Percentiles rank a stretch among this genome's conserved stretches.
phyloP scores from a whole-genome alignment of 2,113 vertebrate genomes.

The Leucoraja erinaceus region DNA sequence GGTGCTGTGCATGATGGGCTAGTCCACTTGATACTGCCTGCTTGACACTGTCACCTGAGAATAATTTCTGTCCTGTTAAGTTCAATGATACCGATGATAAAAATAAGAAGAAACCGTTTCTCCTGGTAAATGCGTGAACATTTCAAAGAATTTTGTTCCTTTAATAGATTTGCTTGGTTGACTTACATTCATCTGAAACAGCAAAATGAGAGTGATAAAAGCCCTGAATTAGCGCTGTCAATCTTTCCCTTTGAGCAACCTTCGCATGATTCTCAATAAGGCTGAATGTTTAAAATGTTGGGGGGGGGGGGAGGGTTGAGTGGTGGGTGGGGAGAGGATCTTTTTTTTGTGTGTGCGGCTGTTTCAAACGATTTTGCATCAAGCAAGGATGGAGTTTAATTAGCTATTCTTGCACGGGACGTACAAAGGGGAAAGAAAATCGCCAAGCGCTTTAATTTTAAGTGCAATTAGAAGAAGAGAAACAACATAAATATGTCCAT shows the following conservation, averaged over 20 bases:
- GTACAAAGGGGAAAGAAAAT: not conserved
- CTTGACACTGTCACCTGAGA: too few relatives aligned
- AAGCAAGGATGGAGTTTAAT: not conserved
- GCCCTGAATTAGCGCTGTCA: slow-evolving; percentile 9
- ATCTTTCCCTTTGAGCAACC: slow-evolving; percentile 12
- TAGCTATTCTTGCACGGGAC: slow-evolving; percentile 19
- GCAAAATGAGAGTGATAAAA: not conserved
- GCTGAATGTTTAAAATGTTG: slow-evolving; percentile 27
- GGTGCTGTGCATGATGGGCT: too few relatives aligned
- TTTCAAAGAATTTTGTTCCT: not conserved
- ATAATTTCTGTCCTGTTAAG: too few relatives aligned
- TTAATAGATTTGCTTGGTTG: not conserved
- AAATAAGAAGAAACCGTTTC: not conserved
- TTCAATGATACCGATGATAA: not conserved
- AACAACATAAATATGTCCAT: not conserved
- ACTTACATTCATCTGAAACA: not conserved
- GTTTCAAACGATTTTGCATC: slow-evolving; percentile 23
- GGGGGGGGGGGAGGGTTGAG: not conserved
- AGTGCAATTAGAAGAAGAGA: not conserved
- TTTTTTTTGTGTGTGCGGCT: slow-evolving; percentile 5
- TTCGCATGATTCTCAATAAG: not conserved
- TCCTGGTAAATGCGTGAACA: not conserved
- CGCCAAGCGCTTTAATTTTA: slow-evolving; percentile 6
- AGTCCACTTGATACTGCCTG: too few relatives aligned
- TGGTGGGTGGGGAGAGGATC: slow-evolving; percentile 19